A percentile compares a stretch with the other conserved stretches of the same genome.
phyloP scores from a whole-genome alignment of 2,797 vertebrate species.

The Capromys pilorides region DNA sequence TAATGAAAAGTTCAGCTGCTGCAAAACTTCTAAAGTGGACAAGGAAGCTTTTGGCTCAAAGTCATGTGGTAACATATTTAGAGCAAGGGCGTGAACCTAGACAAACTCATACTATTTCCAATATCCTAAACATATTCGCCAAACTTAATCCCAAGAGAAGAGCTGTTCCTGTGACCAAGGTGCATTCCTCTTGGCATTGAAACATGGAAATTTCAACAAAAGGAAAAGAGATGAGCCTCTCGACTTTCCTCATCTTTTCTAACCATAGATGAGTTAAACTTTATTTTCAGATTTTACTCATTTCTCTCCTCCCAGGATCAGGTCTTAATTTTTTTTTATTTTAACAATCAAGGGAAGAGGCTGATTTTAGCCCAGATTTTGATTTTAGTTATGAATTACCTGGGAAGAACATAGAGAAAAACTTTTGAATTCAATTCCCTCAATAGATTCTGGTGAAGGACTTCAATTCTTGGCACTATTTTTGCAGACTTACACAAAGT shows the following conservation, averaged over 20 bases:
- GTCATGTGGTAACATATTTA: not conserved
- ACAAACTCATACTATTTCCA: not conserved
- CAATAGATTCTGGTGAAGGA: not conserved
- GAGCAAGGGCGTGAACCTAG: not conserved
- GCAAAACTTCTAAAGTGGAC: not conserved
- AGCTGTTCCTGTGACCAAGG: not conserved
- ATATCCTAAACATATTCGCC: not conserved
- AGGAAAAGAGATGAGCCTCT: not conserved
- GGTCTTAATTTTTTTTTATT: not conserved
- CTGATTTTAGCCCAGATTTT: not conserved
- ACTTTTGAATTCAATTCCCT: not conserved
- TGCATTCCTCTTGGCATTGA: not conserved
- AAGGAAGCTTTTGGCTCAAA: not conserved
- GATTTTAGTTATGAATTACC: not conserved
- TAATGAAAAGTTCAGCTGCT: too few species aligned
- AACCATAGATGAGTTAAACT: not conserved
- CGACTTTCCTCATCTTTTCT: not conserved
- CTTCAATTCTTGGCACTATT: not conserved
- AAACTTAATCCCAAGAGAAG: not conserved
- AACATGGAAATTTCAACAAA: not conserved
- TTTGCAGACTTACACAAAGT: not conserved
- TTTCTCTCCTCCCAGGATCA: not conserved
- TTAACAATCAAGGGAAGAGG: not conserved
- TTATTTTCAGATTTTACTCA: not conserved
- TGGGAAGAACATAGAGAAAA: not conserved